These are phyloP conservation scores for Danio choprae DNA, from an alignment of 2,797 vertebrate species.

Conservation along the genomic window DNA sequence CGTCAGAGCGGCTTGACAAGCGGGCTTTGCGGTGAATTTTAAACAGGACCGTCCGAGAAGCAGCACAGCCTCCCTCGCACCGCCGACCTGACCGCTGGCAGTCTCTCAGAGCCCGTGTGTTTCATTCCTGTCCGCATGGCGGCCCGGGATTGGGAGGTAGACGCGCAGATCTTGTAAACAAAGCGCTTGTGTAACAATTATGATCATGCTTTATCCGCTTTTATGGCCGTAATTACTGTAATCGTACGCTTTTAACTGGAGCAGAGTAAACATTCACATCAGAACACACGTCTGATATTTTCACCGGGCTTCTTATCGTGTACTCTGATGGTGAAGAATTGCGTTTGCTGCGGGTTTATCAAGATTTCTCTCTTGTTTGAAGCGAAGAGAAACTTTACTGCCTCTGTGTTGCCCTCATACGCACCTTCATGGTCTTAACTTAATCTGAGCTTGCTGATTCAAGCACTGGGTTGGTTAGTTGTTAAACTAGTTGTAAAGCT, in stretches of 20 bases:
- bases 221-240: constrained; percentile 28
- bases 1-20: constrained; percentile 47
- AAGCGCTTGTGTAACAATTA: constrained; percentile 36
- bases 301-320: background rate
- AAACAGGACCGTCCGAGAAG: constrained; percentile 42
- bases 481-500: background rate
- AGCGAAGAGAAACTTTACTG: constrained; percentile 3
- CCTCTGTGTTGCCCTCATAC: background rate
- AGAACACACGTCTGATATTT: constrained; percentile 19
- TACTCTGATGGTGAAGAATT: background rate
- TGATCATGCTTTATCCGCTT: constrained; percentile 28
- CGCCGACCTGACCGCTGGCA: constrained; percentile 11
- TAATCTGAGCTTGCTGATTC: background rate
- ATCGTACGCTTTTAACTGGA: constrained; percentile 13
- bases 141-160: constrained; percentile 46
- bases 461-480: background rate
- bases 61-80: constrained; percentile 10
- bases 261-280: constrained; percentile 39
- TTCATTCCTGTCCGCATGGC: constrained; percentile 32
- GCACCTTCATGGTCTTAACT: background rate
- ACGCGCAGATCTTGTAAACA: constrained; percentile 44
- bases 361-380: background rate
- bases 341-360: background rate
- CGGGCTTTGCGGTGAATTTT: constrained; percentile 39
- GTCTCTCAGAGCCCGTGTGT: constrained; percentile 34